A percentile compares a stretch with the other conserved stretches of the same genome.
These are phyloP conservation scores for Drosophila mimica DNA, from an alignment of 2,888 invertebrate species.

Conservation along the genomic window DNA sequence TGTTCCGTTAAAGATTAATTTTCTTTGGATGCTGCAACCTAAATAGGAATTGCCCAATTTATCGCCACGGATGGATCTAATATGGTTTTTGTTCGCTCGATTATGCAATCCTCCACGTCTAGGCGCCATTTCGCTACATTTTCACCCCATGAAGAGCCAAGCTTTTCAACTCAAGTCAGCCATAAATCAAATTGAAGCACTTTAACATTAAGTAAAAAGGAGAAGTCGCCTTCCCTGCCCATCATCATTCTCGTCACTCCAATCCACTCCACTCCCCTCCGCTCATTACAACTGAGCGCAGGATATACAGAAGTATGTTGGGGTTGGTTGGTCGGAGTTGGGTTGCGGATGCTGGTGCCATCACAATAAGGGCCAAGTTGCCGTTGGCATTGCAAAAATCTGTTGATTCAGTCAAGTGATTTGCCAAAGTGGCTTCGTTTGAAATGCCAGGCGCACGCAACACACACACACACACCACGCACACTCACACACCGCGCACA, in stretches of 20 bases:
- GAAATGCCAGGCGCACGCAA: constrained; percentile 72
- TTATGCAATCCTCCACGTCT: constrained; percentile 74
- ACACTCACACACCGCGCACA: background rate
- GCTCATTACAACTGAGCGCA: constrained; percentile 25
- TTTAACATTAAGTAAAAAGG: constrained; percentile 28
- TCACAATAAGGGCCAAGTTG: constrained; percentile 54
- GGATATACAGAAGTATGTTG: constrained; percentile 24
- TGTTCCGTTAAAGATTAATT: background rate
- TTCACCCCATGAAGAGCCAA: constrained; percentile 25
- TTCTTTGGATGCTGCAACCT: background rate
- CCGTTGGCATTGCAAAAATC: constrained; percentile 76
- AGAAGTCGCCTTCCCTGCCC: background rate
- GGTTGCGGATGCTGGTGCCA: constrained; percentile 40
- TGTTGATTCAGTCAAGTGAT: constrained; percentile 82
- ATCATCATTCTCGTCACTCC: background rate
- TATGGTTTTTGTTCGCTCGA: constrained; percentile 21
- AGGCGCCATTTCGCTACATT: constrained; percentile 47
- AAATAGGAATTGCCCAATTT: constrained; percentile 6
- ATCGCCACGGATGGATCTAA: constrained; percentile 12
- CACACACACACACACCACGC: constrained; percentile 31
- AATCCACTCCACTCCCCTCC: background rate
- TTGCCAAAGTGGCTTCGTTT: constrained; percentile 82
- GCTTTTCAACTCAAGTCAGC: constrained; percentile 68
- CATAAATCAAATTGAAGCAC: constrained; percentile 75
- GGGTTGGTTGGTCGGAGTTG: constrained; percentile 25